A percentile compares a stretch with the other conserved stretches of the same genome.
phyloP scores from a whole-genome alignment of 2,113 vertebrate genomes.

The Neolamprologus toae region DNA sequence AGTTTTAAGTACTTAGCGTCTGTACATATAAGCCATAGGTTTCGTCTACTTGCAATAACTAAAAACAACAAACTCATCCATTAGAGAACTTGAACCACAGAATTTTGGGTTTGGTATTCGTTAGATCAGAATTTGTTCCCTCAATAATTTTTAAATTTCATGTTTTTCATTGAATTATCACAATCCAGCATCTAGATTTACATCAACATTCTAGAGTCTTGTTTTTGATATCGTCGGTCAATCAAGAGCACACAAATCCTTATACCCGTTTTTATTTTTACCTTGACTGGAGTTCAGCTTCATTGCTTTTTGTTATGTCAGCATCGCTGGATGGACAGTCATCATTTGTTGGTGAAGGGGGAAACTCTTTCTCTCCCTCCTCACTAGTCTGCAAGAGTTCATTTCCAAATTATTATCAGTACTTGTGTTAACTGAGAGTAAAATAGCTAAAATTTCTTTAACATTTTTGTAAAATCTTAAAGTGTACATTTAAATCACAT shows the following conservation, averaged over 20 bases:
- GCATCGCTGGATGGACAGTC: neutral
- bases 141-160: neutral
- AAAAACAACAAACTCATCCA: neutral
- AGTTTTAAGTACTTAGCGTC: neutral
- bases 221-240: neutral
- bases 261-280: neutral
- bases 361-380: neutral
- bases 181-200: fast-evolving
- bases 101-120: neutral
- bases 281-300: neutral
- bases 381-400: neutral
- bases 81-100: neutral
- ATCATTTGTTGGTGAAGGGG: neutral
- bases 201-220: neutral
- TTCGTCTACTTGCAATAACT: neutral
- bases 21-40: neutral
- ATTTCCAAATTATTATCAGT: neutral
- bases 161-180: neutral
- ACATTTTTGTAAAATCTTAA: neutral
- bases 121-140: neutral
- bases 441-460: neutral
- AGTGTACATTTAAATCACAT: neutral
- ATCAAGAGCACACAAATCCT: fast-evolving
- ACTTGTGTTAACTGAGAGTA: neutral
- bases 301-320: neutral